phyloP scores from a whole-genome alignment of 2,113 vertebrate species.

The Scortum barcoo region DNA sequence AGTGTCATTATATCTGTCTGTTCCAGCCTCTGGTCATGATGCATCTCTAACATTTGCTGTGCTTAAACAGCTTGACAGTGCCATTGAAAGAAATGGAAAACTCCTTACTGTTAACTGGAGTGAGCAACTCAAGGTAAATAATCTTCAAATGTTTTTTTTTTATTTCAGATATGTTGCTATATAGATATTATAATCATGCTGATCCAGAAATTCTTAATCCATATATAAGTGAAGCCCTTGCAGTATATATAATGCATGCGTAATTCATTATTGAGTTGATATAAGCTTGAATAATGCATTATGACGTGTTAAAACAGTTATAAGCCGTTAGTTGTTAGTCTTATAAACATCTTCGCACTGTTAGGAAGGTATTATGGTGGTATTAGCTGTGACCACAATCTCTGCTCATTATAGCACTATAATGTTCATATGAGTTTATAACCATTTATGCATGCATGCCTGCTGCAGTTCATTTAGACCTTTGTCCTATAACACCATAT shows the following conservation, averaged over 20 bases:
- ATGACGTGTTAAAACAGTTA: conserved; percentile 3
- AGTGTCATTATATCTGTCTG: neutral
- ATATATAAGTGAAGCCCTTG: neutral
- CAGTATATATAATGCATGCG: neutral
- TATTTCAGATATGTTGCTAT: too few species aligned
- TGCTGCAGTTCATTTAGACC: neutral
- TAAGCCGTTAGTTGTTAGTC: neutral
- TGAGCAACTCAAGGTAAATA: conserved; percentile 89
- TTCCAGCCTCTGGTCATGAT: neutral
- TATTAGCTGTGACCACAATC: neutral
- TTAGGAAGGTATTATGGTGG: neutral
- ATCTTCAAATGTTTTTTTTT: neutral
- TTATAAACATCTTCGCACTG: neutral
- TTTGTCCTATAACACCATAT: neutral
- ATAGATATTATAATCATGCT: too few species aligned
- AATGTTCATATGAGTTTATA: neutral
- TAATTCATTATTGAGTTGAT: neutral
- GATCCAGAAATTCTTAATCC: conserved; percentile 8
- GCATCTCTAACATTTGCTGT: conserved; percentile 4
- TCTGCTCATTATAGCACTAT: neutral
- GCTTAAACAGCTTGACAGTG: conserved; percentile 83
- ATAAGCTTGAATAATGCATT: conserved; percentile 11
- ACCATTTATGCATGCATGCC: neutral
- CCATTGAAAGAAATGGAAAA: conserved; percentile 87
- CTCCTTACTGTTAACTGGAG: conserved; percentile 86